Base-by-base conservation (phyloP, 2,797 vertebrate genomes). In the Intellagama lesueurii region DNA sequence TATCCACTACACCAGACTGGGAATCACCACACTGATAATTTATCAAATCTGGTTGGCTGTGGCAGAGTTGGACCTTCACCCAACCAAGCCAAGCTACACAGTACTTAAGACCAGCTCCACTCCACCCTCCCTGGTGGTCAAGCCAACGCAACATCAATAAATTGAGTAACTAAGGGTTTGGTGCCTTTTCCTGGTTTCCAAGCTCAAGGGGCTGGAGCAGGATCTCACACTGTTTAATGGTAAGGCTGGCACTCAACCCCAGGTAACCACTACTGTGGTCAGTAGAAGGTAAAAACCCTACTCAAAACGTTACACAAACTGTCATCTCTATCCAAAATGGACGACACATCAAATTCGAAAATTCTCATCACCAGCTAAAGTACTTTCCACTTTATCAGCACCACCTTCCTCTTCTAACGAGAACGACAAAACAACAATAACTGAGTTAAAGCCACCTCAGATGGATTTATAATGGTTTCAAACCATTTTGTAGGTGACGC, bases 401-500 rank as follows among this genome's bases (percentile, higher is more conserved):
- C n/a, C 40, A 1, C 1, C 92, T 32, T 49, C 72, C 75, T 86
- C 68, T 0, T 4, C 44, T 85, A 92, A 93, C 93, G 94, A 87
- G 11, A 89, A 89, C 24, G 32, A 11, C 35, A 64, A 30, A 24
- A 26, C 68, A 70, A 70, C 24, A 70, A 30, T 22, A 1, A 7
- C 19, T 17, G 88, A 49, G 76, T 75, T 81, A 22, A 86, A 85
- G 1, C 70, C 81, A 26, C 86, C 91, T 76, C 86, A 90, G 92
- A 93, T 88, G 72, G 76, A 87, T 91, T 87, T 89, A 83, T 66
- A 87, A 89, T 85, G 90, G 70, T 94, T 94, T 92, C 76, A 95
- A 76, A 14, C 26, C 6, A 85, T 92, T 92, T 95, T 94, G 93
- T 95, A 92, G 85, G 94, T 95, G 89, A 92, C 93, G 92, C 94